These are phyloP conservation scores for Halictus quadricinctus DNA, from an alignment of 2,888 invertebrate species.

Conservation along the genomic window DNA sequence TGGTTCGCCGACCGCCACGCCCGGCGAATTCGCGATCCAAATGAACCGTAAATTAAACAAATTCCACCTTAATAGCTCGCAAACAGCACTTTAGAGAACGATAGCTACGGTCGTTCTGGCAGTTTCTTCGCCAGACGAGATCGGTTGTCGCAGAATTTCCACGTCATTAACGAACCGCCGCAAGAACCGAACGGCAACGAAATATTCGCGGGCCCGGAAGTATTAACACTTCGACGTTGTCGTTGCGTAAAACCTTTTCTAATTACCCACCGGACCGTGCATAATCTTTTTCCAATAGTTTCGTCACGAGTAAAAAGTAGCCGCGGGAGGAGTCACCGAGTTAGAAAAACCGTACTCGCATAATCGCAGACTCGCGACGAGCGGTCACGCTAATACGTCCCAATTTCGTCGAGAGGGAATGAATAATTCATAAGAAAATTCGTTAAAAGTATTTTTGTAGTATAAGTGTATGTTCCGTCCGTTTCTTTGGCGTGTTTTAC, in stretches of 20 bases:
- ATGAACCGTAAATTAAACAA: neutral
- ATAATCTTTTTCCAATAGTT: conserved; percentile 34
- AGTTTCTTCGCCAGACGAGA: neutral
- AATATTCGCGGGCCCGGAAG: neutral
- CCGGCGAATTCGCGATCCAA: neutral
- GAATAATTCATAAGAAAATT: neutral
- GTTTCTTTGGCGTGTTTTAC: too few species aligned
- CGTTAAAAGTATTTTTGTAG: conserved; percentile 25
- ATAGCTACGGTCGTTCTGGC: neutral
- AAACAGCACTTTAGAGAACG: neutral
- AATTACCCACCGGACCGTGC: conserved; percentile 47
- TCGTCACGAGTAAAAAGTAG: neutral
- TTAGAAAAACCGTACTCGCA: neutral
- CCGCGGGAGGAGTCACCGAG: neutral
- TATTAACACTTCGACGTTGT: conserved; percentile 9
- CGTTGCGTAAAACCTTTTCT: conserved; percentile 26
- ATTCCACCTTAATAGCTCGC: neutral
- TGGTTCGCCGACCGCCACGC: too few species aligned
- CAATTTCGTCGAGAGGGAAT: neutral
- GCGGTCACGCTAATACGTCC: conserved; percentile 1
- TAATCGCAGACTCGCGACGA: conserved; percentile 4
- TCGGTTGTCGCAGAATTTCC: conserved; percentile 8
- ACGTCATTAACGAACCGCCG: neutral
- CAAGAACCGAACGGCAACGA: neutral
- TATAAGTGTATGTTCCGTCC: too few species aligned